Base-by-base conservation (phyloP, 2,888 invertebrate species). In the Melieria omissa region DNA sequence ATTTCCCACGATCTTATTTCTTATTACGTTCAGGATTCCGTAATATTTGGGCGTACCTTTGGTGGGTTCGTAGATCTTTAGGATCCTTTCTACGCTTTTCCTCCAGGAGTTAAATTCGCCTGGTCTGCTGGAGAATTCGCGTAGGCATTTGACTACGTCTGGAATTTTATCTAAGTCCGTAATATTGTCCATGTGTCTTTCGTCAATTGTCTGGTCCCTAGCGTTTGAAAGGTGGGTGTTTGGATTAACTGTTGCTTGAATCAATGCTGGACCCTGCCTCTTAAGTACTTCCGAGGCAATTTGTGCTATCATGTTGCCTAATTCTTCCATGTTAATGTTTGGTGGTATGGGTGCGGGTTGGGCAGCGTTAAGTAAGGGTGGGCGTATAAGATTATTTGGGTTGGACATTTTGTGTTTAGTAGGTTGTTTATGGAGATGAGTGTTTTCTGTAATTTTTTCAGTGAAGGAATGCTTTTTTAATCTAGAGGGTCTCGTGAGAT, bases 1-100 rank as follows among this genome's bases (percentile, higher is more conserved):
- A 49, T 73, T 57, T 9, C 73, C 66, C 58, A 70, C 58, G 41
- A 66, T 70, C 14, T 73, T 70, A 14, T 73, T 71, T 47, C 71
- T 47, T 10, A 69, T 49, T 10, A 61, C 65, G 6, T 55, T 74
- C n/a, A 71, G 10, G n/a, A 74, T 71, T 0, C 71, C 68, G 44
- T 63, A 68, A 44, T 73, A 73, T 61, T 65, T 71, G 14, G 67
- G 58, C 12, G 67, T 67, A 6, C 70, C 73, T 57, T 64, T 66
- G n/a, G 42, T 10, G 12, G 42, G 42, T 29, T 71, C 73, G 58
- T 73, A 73, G 41, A 73, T 49, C 29, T 65, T 42, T 9, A 74
- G 14, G 52, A 70, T 65, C 5, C 65, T 65, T 44, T 55, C 66
- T 49, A 55, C 57, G 14, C 65, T 65, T 70, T 70, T 70, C 16